Evolutionary conservation across 2,113 vertebrate species (phyloP).

Genomic region (Clarias magur): DNA sequence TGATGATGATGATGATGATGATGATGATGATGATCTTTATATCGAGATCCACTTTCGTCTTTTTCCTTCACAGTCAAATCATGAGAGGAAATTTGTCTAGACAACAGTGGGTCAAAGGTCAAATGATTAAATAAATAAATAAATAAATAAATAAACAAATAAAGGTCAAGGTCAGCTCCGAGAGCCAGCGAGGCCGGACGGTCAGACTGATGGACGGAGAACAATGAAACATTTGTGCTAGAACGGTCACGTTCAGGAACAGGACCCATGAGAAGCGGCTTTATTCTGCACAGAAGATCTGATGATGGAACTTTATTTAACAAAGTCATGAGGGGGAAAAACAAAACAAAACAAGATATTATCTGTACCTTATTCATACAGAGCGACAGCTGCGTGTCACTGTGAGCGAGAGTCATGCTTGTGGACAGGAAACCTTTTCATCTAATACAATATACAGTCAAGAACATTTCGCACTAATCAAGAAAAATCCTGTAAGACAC

Average conservation of each 20-base stretch:
- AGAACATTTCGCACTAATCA: not conserved
- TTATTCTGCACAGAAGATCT: conserved; percentile 5
- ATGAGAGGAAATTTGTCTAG: conserved; percentile 50
- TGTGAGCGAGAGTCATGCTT: conserved; percentile 11
- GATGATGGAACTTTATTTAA: conserved; percentile 71
- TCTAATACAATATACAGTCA: conserved; percentile 13
- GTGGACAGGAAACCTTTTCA: not conserved
- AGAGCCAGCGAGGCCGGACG: not conserved
- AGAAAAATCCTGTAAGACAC: conserved; percentile 15
- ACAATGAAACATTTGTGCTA: conserved; percentile 18
- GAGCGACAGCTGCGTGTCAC: conserved; percentile 14
- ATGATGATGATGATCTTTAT: not conserved
- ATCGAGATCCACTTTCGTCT: not conserved
- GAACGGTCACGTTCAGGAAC: not conserved
- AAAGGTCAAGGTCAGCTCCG: conserved; percentile 54
- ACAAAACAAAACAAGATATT: conserved; percentile 59
- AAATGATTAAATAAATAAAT: conserved; percentile 19
- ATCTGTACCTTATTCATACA: conserved; percentile 69
- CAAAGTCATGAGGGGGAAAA: conserved; percentile 54
- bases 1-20: not conserved
- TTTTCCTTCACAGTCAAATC: not conserved
- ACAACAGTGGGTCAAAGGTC: conserved; percentile 34
- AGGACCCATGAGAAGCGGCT: not conserved
- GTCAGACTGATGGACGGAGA: not conserved
- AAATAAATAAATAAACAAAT: not conserved